A percentile compares a stretch with the other conserved stretches of the same genome.
Evolutionary conservation across 2,888 invertebrate genomes (phyloP).

Genomic region (Oscheius sp.): DNA sequence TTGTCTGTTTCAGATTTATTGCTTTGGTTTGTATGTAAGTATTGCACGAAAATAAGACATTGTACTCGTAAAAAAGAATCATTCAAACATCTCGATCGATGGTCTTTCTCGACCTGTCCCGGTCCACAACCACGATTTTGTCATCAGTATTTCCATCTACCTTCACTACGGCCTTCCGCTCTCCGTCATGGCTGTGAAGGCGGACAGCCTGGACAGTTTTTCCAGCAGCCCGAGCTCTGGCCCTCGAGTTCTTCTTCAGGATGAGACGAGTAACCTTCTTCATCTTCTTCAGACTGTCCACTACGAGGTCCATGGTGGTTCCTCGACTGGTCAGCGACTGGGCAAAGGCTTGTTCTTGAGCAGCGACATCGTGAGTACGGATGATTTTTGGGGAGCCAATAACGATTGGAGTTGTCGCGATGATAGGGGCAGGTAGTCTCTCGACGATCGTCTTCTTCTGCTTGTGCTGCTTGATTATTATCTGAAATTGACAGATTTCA

Average conservation of each 20-base stretch:
- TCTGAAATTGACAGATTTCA: too few relatives aligned
- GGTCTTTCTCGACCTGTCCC: conserved; percentile 16
- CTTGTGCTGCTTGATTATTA: too few relatives aligned
- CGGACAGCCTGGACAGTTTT: conserved; percentile 15
- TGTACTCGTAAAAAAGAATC: conserved; percentile 2
- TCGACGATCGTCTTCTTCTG: too few relatives aligned
- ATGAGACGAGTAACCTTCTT: conserved; percentile 7
- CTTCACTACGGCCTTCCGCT: not conserved
- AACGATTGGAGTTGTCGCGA: too few relatives aligned
- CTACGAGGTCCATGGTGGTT: not conserved
- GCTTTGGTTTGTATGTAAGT: conserved; percentile 12
- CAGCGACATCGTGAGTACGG: conserved; percentile 4
- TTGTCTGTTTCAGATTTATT: conserved; percentile 4
- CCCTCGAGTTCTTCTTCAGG: conserved; percentile 4
- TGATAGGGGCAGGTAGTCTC: not conserved
- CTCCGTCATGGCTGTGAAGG: conserved; percentile 22
- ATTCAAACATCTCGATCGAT: conserved; percentile 22
- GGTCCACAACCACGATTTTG: conserved; percentile 15
- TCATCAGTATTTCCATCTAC: conserved; percentile 12
- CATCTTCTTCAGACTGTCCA: conserved; percentile 25
- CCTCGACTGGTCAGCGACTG: not conserved
- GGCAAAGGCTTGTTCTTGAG: conserved; percentile 11
- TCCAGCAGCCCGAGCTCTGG: not conserved
- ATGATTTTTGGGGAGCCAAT: conserved; percentile 6
- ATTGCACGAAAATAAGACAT: conserved; percentile 6